A percentile compares a stretch with the other conserved stretches of the same genome.
Evolutionary conservation across 2,113 vertebrate genomes (phyloP).

Genomic region (Crotalus horridus): DNA sequence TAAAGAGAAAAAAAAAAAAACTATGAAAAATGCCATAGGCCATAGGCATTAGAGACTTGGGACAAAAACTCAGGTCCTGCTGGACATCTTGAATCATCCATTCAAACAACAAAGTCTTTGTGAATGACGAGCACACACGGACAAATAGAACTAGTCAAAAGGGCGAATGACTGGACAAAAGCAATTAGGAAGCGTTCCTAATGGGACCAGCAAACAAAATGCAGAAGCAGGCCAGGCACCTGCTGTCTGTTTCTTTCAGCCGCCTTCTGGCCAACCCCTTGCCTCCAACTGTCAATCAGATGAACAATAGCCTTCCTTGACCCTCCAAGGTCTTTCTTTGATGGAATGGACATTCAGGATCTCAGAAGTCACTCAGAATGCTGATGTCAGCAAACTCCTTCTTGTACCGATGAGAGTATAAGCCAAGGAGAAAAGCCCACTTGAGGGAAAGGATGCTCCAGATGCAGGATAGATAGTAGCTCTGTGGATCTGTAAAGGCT

Average conservation of each 20-base stretch:
- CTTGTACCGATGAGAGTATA: constrained; percentile 81
- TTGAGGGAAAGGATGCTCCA: constrained; percentile 92
- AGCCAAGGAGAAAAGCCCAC: constrained; percentile 81
- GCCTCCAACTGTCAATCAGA: not conserved
- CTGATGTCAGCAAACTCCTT: constrained; percentile 90
- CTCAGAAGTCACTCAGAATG: constrained; percentile 91
- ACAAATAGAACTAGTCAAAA: constrained; percentile 19
- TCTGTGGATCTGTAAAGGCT: constrained; percentile 82
- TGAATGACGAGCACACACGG: not conserved
- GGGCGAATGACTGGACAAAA: constrained; percentile 25
- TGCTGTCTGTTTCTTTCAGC: not conserved
- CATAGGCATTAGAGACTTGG: not conserved
- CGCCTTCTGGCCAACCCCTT: fast-evolving
- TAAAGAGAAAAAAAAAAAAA: no score
- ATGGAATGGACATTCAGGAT: not conserved
- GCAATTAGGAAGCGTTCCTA: constrained; percentile 18
- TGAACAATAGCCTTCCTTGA: constrained; percentile 17
- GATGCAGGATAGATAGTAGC: constrained; percentile 84
- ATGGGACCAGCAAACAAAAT: constrained; percentile 23
- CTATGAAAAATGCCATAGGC: not conserved
- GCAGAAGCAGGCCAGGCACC: constrained; percentile 13
- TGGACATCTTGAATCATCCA: not conserved
- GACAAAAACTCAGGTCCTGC: not conserved
- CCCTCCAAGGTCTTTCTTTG: not conserved
- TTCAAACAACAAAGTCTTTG: not conserved